Evolutionary conservation across 2,113 vertebrate species (phyloP).

Genomic region (Nannobrachium achirus): DNA sequence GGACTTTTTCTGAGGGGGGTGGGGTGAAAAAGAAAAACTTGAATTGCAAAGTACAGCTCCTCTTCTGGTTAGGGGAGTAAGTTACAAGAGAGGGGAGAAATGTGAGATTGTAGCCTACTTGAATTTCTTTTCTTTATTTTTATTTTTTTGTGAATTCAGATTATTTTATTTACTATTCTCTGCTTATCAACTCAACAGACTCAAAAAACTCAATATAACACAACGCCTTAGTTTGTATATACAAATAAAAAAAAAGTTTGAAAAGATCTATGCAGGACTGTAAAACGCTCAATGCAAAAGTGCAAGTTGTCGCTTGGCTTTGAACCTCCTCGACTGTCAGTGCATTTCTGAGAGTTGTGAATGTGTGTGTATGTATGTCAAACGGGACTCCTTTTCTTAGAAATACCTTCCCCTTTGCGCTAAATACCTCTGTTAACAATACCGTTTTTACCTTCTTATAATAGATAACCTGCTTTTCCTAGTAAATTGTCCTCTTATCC

Average conservation of each 20-base stretch:
- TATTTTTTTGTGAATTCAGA: slow-evolving; percentile 22
- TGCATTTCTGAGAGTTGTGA: slow-evolving; percentile 56
- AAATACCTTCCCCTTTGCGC: slow-evolving; percentile 46
- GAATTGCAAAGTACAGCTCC: slow-evolving; percentile 55
- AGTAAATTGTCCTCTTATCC: slow-evolving; percentile 11
- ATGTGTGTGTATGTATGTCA: slow-evolving; percentile 53
- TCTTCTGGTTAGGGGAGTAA: slow-evolving; percentile 35
- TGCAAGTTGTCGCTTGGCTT: slow-evolving; percentile 72
- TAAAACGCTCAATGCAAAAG: slow-evolving; percentile 78
- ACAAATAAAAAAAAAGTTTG: slow-evolving; percentile 53
- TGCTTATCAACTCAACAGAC: slow-evolving; percentile 66
- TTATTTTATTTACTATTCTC: slow-evolving; percentile 48
- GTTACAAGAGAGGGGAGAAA: slow-evolving; percentile 46
- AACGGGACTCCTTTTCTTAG: slow-evolving; percentile 28
- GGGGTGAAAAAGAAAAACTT: slow-evolving; percentile 62
- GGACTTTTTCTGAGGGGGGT: slow-evolving; percentile 72
- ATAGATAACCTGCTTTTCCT: slow-evolving; percentile 3
- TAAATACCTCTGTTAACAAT: slow-evolving; percentile 67
- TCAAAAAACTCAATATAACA: slow-evolving; percentile 70
- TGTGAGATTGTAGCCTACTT: slow-evolving; percentile 77
- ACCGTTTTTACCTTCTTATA: slow-evolving; percentile 63
- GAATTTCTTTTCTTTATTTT: slow-evolving; percentile 66
- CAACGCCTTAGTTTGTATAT: slow-evolving; percentile 82
- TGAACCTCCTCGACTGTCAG: slow-evolving; percentile 65
- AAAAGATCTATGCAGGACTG: slow-evolving; percentile 82